Base-by-base conservation (phyloP, 2,113 vertebrate species). In the Xiphorhynchus elegans region DNA sequence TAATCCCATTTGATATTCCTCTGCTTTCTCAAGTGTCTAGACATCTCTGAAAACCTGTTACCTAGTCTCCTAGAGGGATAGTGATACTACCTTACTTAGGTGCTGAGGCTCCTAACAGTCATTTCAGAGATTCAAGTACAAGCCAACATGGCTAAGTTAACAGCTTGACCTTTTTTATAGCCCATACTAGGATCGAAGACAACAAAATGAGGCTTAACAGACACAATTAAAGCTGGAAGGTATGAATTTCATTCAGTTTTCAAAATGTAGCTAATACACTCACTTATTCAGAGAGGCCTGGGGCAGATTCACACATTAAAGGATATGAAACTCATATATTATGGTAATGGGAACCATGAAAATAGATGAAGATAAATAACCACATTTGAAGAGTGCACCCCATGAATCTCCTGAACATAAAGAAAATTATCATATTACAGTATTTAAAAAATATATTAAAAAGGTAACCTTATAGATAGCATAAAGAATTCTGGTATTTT, bases 31-130 rank as follows among this genome's bases (percentile, higher is more conserved):
- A 73, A 87, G 55, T 66, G 78, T 93, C 93, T 95, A 94, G 89
- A 97, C 76, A 82, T 58, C 47, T 84, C 77, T 68, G 81, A 91
- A 96, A 97, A 95, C 58, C 84, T 90, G 85, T 79, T 96, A 80
- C 82, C 73, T 74, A 40, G 62, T 73, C 90, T 93, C 75, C 83
- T 88, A 60, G 18, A 93, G 55, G 63, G 72, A 67, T 23, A 77
- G 75, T 28, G 59, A 69, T 74, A 80, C 79, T 90, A 21, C 72
- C 68, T 86, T 85, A 47, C 85, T 88, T 94, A 84, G 92, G 76
- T 77, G 76, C 39, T 69, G 50, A 81, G 79, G 46, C 50, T 88
- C 59, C 94, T 70, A 89, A 53, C 42, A 62, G 59, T 59, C 59
- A 67, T 90, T 93, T 86, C 68, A 77, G 72, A 90, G 59, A 63